A percentile compares a stretch with the other conserved stretches of the same genome.
Conservation (phyloP, 2,888 invertebrate species). For the Sesia apiformis region DNA sequence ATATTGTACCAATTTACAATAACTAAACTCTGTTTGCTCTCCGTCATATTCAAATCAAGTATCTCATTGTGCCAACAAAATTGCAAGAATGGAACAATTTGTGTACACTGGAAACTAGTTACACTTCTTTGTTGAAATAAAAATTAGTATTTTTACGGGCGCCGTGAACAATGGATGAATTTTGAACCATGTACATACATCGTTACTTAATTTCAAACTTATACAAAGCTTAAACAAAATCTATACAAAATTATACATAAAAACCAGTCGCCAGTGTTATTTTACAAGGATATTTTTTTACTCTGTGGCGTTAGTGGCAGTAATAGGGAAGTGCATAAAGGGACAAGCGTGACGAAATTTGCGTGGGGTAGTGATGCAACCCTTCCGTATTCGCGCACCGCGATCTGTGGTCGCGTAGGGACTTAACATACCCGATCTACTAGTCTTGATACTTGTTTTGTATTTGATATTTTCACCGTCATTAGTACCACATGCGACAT, state of each 20-base stretch:
- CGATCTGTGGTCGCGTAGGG: constrained; percentile 54
- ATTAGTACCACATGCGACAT: no score
- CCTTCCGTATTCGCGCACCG: constrained; percentile 50
- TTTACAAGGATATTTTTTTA: constrained; percentile 12
- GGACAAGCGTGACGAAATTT: constrained; percentile 59
- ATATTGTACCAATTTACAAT: no score
- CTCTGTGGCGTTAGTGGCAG: constrained; percentile 12
- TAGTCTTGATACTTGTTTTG: constrained; percentile 25
- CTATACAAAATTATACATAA: no score
- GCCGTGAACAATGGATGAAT: constrained; percentile 36
- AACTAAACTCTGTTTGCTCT: constrained; percentile 2
- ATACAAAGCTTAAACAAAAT: background rate
- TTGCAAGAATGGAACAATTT: constrained; percentile 55
- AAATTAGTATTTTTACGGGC: constrained; percentile 47
- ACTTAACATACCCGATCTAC: constrained; percentile 17
- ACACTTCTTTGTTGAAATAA: constrained; percentile 58
- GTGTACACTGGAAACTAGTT: constrained; percentile 67
- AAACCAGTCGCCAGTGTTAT: no score
- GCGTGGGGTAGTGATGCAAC: constrained; percentile 58
- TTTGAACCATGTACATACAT: constrained; percentile 11
- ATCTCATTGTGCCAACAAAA: constrained; percentile 9
- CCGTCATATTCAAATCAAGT: constrained; percentile 4
- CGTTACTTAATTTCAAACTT: background rate
- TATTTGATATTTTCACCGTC: no score
- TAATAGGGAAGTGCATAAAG: constrained; percentile 3